Percentiles rank a stretch among this genome's conserved stretches.
phyloP scores from a whole-genome alignment of 2,888 invertebrate genomes.

The Acleris literana region DNA sequence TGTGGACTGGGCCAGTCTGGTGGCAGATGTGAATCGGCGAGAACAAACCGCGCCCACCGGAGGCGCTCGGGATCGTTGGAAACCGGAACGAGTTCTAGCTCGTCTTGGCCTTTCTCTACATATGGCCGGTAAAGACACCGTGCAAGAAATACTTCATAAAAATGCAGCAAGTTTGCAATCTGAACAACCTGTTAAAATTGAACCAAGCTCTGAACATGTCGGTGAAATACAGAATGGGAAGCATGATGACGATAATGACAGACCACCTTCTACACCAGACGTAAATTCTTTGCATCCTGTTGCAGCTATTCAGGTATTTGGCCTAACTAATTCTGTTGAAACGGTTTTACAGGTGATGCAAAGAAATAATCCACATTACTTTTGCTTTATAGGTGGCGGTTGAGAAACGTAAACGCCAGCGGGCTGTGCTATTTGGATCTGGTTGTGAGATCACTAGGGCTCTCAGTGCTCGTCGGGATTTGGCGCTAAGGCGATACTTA shows the following conservation, averaged over 20 bases:
- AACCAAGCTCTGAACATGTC: conserved; percentile 44
- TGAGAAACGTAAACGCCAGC: conserved; percentile 83
- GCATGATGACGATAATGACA: conserved; percentile 47
- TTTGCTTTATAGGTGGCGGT: conserved; percentile 81
- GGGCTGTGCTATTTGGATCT: conserved; percentile 87
- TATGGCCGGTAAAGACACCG: conserved; percentile 86
- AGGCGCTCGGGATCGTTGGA: conserved; percentile 90
- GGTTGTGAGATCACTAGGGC: conserved; percentile 91
- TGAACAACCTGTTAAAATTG: conserved; percentile 49
- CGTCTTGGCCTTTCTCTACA: conserved; percentile 91
- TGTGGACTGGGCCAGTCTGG: conserved; percentile 97
- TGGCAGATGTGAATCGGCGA: conserved; percentile 88
- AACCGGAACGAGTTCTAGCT: conserved; percentile 90
- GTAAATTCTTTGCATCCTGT: conserved; percentile 76
- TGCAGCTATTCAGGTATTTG: conserved; percentile 77
- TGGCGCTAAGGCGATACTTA: conserved; percentile 88
- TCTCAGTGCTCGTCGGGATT: conserved; percentile 90
- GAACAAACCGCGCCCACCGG: conserved; percentile 78
- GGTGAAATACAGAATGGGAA: conserved; percentile 61
- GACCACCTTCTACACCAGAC: conserved; percentile 53
- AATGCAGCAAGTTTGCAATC: conserved; percentile 57
- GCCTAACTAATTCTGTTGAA: background rate
- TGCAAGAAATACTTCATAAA: conserved; percentile 66
- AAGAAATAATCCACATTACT: no score
- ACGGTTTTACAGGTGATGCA: no score